Conservation (phyloP, 2,113 vertebrate genomes). For the Corythaixoides concolor region DNA sequence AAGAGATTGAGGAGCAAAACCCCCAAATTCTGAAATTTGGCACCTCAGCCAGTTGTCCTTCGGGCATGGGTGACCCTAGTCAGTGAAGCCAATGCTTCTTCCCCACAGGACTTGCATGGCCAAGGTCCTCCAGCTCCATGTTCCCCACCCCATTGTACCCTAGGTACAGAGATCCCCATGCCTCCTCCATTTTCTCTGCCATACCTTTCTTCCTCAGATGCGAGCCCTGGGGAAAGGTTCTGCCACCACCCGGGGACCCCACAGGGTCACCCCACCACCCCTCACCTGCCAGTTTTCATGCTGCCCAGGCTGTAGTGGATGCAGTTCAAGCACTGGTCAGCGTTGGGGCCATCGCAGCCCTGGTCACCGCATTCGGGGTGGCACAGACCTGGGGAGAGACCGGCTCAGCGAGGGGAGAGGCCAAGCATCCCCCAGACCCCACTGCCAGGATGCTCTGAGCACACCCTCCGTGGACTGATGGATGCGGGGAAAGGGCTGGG, state of each 20-base stretch:
- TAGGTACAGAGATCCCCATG: background rate
- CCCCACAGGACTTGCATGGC: background rate
- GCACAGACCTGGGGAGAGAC: slow-evolving; percentile 76
- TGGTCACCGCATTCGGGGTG: slow-evolving; percentile 87
- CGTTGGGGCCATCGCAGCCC: slow-evolving; percentile 84
- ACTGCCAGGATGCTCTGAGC: background rate
- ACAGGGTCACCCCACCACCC: accelerated
- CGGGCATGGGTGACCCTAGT: background rate
- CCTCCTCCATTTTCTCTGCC: background rate
- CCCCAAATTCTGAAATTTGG: background rate
- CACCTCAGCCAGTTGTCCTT: background rate
- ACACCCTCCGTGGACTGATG: accelerated
- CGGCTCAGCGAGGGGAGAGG: background rate
- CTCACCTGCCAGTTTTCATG: slow-evolving; percentile 83
- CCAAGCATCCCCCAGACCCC: background rate
- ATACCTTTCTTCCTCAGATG: background rate
- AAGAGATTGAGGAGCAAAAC: background rate
- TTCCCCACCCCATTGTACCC: background rate
- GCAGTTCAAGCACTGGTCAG: slow-evolving; percentile 90
- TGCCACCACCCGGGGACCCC: accelerated
- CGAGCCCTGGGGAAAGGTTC: background rate
- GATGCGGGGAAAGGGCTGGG: accelerated
- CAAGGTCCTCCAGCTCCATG: background rate
- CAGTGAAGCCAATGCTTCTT: background rate
- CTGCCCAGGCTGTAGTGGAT: slow-evolving; percentile 88